Evolutionary conservation across 2,888 invertebrate genomes (phyloP), one percentile per base, ranked within the genome.

Genomic region (Cephus spinipes): DNA sequence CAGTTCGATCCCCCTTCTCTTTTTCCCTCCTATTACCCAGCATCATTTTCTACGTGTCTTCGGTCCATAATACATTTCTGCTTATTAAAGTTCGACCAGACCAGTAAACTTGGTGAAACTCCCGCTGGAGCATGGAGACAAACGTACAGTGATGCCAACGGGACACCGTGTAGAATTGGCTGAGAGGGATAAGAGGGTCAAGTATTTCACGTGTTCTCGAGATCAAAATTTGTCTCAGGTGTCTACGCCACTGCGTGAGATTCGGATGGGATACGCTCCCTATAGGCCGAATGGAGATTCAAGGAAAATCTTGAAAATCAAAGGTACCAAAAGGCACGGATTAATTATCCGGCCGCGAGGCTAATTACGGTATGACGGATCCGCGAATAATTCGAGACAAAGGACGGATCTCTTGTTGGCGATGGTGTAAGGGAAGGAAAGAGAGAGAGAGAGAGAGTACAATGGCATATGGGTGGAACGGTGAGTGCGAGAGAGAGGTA

Each of bases 311-410:
- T 31, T 23, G 3, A 11, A 23, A 73, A 33, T 33, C 33, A 31
- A 73, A 33, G 4, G 31, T 73, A 12, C 32, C 31, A 30, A 73
- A 33, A 12, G 4, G 31, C 12, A 3, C n/a, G 15, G 4, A n/a
- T 73, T 73, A 31, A 31, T 33, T 73, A 55, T 6, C 1, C 6
- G 55, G 23, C 1, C 23, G 0, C 23, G 23, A 23, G 55, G 15
- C 55, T 55, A 55, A 73, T 23, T 73, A 31, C 12, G 11, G 33
- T 23, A 32, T 9, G 30, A 33, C 12, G 23, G 11, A 33, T 33
- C 31, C 31, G 23, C 33, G 73, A 32, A 33, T 76, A 76, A 76
- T 76, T 76, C 33, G 23, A 31, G 71, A 73, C 32, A 55, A 55
- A 55, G 55, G 23, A 6, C 23, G 55, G 23, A 55, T 23, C 15